Evolutionary conservation across 1,140 invertebrate genomes (phyloP).

Genomic region (Apolygus lucorum): DNA sequence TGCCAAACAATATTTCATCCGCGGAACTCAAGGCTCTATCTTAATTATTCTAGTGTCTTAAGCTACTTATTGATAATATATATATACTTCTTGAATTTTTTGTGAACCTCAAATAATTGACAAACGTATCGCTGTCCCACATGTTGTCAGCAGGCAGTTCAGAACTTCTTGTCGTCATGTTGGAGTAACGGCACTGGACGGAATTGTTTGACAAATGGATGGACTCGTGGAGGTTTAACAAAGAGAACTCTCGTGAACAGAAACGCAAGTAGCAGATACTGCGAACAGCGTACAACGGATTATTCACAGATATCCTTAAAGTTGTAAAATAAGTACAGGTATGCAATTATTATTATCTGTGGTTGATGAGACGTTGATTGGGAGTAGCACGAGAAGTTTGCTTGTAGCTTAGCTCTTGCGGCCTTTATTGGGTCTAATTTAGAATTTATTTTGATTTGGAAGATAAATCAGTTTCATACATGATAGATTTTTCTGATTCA

Average conservation of each 20-base stretch:
- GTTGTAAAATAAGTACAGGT: not conserved
- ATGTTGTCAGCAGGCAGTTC: conserved; percentile 60
- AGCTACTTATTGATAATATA: too few species aligned
- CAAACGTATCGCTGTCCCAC: conserved; percentile 72
- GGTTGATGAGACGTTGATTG: not conserved
- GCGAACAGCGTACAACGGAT: not conserved
- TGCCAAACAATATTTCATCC: too few species aligned
- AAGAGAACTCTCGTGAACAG: conserved; percentile 80
- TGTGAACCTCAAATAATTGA: conserved; percentile 58
- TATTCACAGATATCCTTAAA: too few species aligned
- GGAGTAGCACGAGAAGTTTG: conserved; percentile 5
- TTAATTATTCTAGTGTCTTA: too few species aligned
- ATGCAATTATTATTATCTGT: not conserved
- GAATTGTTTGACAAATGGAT: conserved; percentile 91
- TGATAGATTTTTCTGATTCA: too few species aligned
- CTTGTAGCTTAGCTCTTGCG: too few species aligned
- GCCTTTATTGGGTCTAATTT: too few species aligned
- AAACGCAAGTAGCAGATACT: conserved; percentile 72
- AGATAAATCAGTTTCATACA: too few species aligned
- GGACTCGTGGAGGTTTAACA: conserved; percentile 85
- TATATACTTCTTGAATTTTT: too few species aligned
- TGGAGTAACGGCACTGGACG: conserved; percentile 84
- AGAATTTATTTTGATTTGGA: too few species aligned
- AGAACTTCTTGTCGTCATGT: conserved; percentile 57
- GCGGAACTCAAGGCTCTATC: too few species aligned